Evolutionary conservation across 2,113 vertebrate genomes (phyloP).

Genomic region (Cynoglossus semilaevis): DNA sequence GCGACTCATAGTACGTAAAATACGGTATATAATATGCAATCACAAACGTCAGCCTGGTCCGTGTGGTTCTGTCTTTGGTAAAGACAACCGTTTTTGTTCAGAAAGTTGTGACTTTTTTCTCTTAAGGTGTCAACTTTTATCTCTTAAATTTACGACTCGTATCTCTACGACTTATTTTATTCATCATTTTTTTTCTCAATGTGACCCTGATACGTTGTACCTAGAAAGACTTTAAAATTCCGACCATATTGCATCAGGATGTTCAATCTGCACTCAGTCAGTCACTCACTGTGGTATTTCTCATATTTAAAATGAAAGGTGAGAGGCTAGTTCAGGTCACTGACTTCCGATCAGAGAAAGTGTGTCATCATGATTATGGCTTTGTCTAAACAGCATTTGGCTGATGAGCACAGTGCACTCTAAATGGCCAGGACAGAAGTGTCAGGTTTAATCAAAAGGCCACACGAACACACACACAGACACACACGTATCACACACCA

Average conservation of each 20-base stretch:
- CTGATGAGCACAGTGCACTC: slow-evolving; percentile 47
- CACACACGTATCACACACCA: background rate
- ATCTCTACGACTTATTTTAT: no score
- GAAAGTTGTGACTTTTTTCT: no score
- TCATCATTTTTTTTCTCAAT: no score
- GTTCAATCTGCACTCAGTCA: background rate
- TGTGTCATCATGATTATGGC: slow-evolving; percentile 29
- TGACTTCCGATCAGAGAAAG: slow-evolving; percentile 6
- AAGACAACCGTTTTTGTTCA: no score
- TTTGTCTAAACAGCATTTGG: slow-evolving; percentile 51
- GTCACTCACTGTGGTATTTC: background rate
- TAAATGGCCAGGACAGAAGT: slow-evolving; percentile 26
- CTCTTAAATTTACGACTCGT: no score
- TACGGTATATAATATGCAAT: no score
- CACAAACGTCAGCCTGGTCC: no score
- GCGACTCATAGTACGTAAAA: no score
- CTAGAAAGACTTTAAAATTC: background rate
- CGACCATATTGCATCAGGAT: background rate
- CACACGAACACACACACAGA: slow-evolving; percentile 4
- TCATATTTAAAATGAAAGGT: background rate
- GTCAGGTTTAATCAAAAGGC: slow-evolving; percentile 42
- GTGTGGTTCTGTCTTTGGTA: no score
- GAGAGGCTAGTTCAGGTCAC: slow-evolving; percentile 8
- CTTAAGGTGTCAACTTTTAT: no score
- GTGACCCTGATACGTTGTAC: no score